These are phyloP conservation scores for Benthosema pterotum DNA, from an alignment of 2,797 vertebrate species.

Conservation along the genomic window DNA sequence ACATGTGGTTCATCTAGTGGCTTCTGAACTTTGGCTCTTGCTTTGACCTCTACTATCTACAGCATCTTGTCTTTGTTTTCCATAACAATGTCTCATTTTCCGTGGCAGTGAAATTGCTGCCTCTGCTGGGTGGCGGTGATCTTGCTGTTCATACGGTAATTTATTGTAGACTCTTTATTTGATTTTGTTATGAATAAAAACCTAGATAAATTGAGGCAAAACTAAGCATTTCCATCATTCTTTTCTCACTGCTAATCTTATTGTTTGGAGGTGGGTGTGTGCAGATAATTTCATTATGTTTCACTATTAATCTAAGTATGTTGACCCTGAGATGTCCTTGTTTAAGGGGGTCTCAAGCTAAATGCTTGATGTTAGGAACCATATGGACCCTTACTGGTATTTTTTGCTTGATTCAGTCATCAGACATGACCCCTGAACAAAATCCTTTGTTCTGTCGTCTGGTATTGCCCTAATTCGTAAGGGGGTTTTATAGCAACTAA, in stretches of 20 bases:
- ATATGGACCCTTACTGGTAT: no score
- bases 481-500: no score
- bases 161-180: constrained; percentile 27
- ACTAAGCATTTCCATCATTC: constrained; percentile 12
- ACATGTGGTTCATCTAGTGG: background rate
- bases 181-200: constrained; percentile 63
- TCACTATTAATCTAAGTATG: no score
- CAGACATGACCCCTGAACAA: no score
- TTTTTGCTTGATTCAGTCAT: no score
- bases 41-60: constrained; percentile 25
- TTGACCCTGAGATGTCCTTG: no score
- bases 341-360: no score
- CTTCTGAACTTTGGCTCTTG: constrained; percentile 25
- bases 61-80: constrained; percentile 25
- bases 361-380: no score
- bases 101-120: constrained; percentile 29
- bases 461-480: no score
- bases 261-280: background rate
- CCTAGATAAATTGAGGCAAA: background rate
- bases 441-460: no score
- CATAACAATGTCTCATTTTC: constrained; percentile 25
- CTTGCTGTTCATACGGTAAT: constrained; percentile 38
- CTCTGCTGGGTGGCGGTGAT: constrained; percentile 46
- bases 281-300: no score
- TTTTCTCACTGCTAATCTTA: constrained; percentile 17